Conservation (phyloP, 2,888 invertebrate species). For the Caradrina clavipalpis region DNA sequence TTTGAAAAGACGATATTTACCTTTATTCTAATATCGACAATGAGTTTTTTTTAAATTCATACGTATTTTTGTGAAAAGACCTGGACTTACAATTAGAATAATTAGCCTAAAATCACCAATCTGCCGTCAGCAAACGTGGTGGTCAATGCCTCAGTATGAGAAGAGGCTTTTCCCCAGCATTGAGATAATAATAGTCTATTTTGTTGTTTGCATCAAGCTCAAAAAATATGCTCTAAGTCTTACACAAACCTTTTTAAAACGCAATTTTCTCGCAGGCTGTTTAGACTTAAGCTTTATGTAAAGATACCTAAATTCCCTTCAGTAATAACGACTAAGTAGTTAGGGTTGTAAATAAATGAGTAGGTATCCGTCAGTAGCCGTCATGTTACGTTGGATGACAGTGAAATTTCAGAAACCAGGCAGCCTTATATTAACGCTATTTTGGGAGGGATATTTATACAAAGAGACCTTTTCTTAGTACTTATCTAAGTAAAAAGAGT, state of each 20-base stretch:
- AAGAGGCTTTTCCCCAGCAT: too few species aligned
- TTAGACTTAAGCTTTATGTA: neutral
- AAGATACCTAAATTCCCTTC: conserved; percentile 2
- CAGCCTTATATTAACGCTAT: conserved; percentile 14
- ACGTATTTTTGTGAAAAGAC: too few species aligned
- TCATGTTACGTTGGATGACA: conserved; percentile 10
- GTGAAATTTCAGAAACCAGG: conserved; percentile 28
- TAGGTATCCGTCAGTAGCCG: neutral
- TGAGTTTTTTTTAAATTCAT: too few species aligned
- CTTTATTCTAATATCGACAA: neutral
- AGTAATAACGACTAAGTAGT: conserved; percentile 12
- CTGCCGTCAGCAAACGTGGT: too few species aligned
- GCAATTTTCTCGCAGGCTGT: neutral
- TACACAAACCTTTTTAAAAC: neutral
- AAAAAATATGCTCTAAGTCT: neutral
- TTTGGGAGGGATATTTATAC: neutral
- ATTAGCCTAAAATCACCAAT: too few species aligned
- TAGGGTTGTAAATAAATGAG: conserved; percentile 35
- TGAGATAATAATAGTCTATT: too few species aligned
- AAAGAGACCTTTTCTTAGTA: neutral
- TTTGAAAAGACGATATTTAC: neutral
- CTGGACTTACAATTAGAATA: too few species aligned
- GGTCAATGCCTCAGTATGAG: too few species aligned
- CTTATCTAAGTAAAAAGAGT: neutral
- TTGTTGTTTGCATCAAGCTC: too few species aligned